A percentile compares a stretch with the other conserved stretches of the same genome.
Conservation (phyloP, 2,113 vertebrate genomes). For the Cepphus grylle region DNA sequence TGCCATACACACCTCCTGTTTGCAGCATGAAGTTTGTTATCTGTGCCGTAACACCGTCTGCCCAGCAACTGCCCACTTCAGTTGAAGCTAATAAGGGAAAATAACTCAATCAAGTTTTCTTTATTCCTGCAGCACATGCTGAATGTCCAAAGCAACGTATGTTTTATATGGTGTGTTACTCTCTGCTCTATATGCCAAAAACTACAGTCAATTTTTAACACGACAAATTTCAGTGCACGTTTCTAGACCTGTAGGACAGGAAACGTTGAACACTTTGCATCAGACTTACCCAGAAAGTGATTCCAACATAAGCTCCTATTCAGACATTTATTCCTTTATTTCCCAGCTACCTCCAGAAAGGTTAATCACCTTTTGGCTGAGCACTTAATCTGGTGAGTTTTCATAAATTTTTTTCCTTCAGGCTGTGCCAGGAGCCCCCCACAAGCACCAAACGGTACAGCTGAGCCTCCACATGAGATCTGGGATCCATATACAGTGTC, state of each 20-base stretch:
- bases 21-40: neutral
- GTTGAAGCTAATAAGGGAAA: conserved; percentile 2
- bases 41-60: neutral
- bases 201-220: neutral
- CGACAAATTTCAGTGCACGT: neutral
- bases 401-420: neutral
- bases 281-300: neutral
- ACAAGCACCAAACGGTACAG: neutral
- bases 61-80: neutral
- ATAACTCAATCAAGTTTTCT: conserved; percentile 8
- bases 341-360: neutral
- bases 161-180: neutral
- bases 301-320: neutral
- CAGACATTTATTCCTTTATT: neutral
- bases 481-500: accelerated
- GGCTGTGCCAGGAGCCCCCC: neutral
- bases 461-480: neutral
- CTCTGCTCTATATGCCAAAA: neutral
- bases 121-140: neutral
- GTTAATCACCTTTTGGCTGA: neutral
- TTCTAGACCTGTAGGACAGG: neutral
- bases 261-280: neutral
- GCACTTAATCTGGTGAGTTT: neutral
- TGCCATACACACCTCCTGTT: accelerated
- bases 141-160: neutral